These are phyloP conservation scores for Argyrosomus japonicus DNA, from an alignment of 2,113 vertebrate species.

Conservation along the genomic window DNA sequence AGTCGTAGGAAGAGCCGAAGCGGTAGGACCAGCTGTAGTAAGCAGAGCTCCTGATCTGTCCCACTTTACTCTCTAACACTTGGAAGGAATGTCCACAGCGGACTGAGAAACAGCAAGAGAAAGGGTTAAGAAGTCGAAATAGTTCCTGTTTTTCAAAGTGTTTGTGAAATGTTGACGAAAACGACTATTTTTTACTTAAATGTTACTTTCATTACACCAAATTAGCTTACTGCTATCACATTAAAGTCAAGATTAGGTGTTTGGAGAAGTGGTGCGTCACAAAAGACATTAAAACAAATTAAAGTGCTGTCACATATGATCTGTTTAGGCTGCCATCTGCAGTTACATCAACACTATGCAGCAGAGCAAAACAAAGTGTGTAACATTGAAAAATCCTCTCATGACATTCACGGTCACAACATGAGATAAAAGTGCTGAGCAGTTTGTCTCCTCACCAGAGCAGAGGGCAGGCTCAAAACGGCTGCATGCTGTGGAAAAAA, in stretches of 20 bases:
- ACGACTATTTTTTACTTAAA: slow-evolving; percentile 9
- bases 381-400: neutral
- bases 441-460: slow-evolving; percentile 70
- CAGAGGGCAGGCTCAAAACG: slow-evolving; percentile 63
- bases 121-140: neutral
- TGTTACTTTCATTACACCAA: neutral
- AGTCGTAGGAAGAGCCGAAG: slow-evolving; percentile 73
- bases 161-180: neutral
- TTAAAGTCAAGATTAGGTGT: neutral
- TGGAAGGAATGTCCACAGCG: slow-evolving; percentile 75
- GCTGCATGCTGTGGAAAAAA: slow-evolving; percentile 67
- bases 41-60: slow-evolving; percentile 80
- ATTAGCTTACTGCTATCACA: neutral
- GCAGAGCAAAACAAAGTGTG: too few relatives aligned
- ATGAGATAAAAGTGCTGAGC: neutral
- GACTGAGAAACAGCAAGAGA: slow-evolving; percentile 51
- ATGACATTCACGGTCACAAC: neutral
- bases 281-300: neutral
- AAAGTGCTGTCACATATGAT: neutral
- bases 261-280: neutral
- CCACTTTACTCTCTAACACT: slow-evolving; percentile 73
- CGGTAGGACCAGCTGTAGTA: slow-evolving; percentile 77
- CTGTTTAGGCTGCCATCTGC: neutral
- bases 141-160: neutral
- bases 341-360: neutral